Evolutionary conservation across 2,888 invertebrate genomes (phyloP), one percentile per base, ranked within the genome.

Genomic region (Cerceris rybyensis): DNA sequence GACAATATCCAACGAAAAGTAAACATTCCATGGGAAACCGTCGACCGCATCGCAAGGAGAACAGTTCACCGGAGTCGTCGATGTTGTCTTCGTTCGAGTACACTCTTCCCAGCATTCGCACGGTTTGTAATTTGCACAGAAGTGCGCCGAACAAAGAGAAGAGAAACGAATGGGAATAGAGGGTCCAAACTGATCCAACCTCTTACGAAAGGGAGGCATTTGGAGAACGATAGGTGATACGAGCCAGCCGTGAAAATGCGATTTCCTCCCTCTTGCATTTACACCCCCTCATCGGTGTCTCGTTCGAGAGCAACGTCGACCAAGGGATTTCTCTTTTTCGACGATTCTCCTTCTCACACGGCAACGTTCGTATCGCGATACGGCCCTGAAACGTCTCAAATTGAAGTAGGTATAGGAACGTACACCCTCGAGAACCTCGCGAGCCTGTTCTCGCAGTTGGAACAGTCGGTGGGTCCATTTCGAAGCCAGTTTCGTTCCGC

Each of bases 191-290:
- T 83, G 84, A 84, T 83, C 74, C 61, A 66, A 70, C 70, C 83
- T 78, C 83, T 83, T 77, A 72, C 72, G 63, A 80, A 72, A 68
- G 58, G 57, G 63, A 75, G 74, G 79, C 75, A 75, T 77, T 85
- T 77, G 76, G 70, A 61, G 67, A 52, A 84, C 81, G 79, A 86
- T 83, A 79, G 76, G 73, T 60, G 74, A 61, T 63, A 83, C 75
- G 81, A 79, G 67, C 67, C 70, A 72, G 68, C 77, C 72, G 59
- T 77, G 84, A 84, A 84, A 84, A 84, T 84, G 67, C 84, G 84
- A 84, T 84, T 84, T 82, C 71, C 85, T 82, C 75, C 75, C 73
- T 71, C 69, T 41, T 11, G 17, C 52, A 41, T 8, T 65, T 65
- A n/a, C 2, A 16, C 57, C 50, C 16, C 59, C 70, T 58, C 67